Percentiles rank a stretch among this genome's conserved stretches.
These are phyloP conservation scores for Caretta caretta DNA, from an alignment of 2,113 vertebrate species.

Conservation along the genomic window DNA sequence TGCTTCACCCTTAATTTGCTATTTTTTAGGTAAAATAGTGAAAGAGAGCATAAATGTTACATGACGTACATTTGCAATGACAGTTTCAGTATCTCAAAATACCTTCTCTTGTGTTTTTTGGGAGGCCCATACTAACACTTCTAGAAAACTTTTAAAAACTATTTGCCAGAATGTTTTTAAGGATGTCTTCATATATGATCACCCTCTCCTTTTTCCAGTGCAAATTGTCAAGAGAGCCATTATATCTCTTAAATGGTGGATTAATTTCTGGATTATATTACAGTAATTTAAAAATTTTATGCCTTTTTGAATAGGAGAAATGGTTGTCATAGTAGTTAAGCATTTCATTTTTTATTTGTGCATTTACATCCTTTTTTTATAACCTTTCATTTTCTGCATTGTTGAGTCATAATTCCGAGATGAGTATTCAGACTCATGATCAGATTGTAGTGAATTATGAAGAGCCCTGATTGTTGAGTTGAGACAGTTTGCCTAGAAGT, in stretches of 20 bases:
- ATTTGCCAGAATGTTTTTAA: background rate
- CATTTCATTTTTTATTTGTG: accelerated
- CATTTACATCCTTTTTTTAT: background rate
- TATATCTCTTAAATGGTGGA: accelerated
- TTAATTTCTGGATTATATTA: background rate
- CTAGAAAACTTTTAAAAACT: background rate
- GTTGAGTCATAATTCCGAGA: background rate
- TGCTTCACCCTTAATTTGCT: background rate
- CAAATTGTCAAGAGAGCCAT: background rate
- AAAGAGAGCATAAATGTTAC: background rate
- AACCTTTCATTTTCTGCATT: accelerated
- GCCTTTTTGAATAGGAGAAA: accelerated
- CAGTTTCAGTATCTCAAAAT: background rate
- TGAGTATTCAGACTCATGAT: background rate
- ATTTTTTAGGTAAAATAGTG: background rate
- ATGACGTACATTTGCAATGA: background rate
- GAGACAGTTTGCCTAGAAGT: background rate
- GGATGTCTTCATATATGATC: background rate
- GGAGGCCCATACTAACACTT: background rate
- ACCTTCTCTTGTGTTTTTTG: background rate
- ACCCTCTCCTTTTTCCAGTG: background rate
- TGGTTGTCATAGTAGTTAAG: background rate
- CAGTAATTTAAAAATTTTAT: accelerated
- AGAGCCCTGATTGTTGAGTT: background rate
- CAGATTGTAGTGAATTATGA: background rate